A percentile compares a stretch with the other conserved stretches of the same genome.
phyloP scores from a whole-genome alignment of 2,888 invertebrate genomes.

The Laspeyria flexula region DNA sequence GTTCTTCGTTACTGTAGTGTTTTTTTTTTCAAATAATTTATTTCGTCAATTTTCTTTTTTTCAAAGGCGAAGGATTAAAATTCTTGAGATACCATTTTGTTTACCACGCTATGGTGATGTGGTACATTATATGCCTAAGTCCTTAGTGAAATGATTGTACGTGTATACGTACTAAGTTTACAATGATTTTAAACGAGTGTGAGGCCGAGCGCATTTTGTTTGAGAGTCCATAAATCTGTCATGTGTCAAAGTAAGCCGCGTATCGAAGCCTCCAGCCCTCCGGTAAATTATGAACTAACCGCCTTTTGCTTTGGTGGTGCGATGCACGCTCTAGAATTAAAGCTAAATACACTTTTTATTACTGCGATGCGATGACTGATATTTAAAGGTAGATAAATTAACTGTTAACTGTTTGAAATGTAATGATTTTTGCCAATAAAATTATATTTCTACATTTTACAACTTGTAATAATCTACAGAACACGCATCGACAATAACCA shows the following conservation, averaged over 20 bases:
- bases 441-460: too few species aligned
- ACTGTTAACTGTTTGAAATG: too few species aligned
- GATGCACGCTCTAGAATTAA: constrained; percentile 9
- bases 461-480: too few species aligned
- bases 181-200: constrained; percentile 39
- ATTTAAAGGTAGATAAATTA: neutral
- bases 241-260: constrained; percentile 83
- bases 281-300: constrained; percentile 78
- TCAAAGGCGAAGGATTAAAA: too few species aligned
- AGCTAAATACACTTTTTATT: constrained; percentile 30
- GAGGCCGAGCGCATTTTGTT: constrained; percentile 71
- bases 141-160: neutral
- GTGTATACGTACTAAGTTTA: constrained; percentile 1
- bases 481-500: too few species aligned
- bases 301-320: constrained; percentile 49
- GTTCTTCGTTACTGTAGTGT: too few species aligned
- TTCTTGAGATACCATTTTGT: too few species aligned
- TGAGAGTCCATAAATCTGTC: constrained; percentile 83
- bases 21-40: too few species aligned
- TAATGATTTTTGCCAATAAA: too few species aligned
- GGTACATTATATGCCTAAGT: too few species aligned
- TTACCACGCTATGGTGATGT: too few species aligned
- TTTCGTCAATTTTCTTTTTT: too few species aligned
- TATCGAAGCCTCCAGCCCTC: constrained; percentile 78
- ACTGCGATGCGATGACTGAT: neutral